Base-by-base conservation (phyloP, 2,113 vertebrate genomes). In the Leptosomus discolor region DNA sequence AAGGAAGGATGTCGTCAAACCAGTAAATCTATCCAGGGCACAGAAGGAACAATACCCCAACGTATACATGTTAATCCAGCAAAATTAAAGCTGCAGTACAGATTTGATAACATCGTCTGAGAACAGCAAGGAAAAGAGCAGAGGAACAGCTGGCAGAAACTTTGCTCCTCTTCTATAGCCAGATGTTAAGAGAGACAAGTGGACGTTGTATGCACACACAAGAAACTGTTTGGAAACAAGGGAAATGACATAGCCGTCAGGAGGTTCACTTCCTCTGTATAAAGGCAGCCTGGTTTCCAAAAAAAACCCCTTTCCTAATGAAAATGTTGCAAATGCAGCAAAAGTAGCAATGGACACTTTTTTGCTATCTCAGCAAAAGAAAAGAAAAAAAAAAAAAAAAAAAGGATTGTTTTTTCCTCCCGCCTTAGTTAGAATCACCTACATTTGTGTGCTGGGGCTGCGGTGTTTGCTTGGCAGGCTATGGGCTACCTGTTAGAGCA, bases 181-280 rank as follows among this genome's bases (percentile, higher is more conserved):
- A 65, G 83, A 92, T 92, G 80, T 93, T 75, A 32, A n/a, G 34
- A 4, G 23, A 73, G 74, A 32, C 23, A 53, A 88, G 81, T 18
- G 23, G 51, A 96, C 46, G 81, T 53, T 90, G 74, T 80, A 64
- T 8, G 27, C 41, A 90, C 17, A 37, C 80, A 91, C 45, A 65
- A 77, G 69, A 21, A 64, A 53, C 79, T 64, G 21, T 68, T 95
- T 92, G 80, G 96, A 95, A 96, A 92, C n/a, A 46, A 48, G 81
- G 93, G 97, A 96, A 96, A 97, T 97, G 96, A 97, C 92, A 81
- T 97, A 50, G 15, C 34, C 5, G 9, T 91, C 82, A 75, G 87
- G 88, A 97, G 90, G 54, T 88, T 97, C 86, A 94, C 97, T 98
- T 98, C 98, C 97, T 94, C 92, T 15, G 36, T 57, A 63, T 48